A percentile compares a stretch with the other conserved stretches of the same genome.
Evolutionary conservation across 2,113 vertebrate genomes (phyloP).

Genomic region (Passerina amoena): DNA sequence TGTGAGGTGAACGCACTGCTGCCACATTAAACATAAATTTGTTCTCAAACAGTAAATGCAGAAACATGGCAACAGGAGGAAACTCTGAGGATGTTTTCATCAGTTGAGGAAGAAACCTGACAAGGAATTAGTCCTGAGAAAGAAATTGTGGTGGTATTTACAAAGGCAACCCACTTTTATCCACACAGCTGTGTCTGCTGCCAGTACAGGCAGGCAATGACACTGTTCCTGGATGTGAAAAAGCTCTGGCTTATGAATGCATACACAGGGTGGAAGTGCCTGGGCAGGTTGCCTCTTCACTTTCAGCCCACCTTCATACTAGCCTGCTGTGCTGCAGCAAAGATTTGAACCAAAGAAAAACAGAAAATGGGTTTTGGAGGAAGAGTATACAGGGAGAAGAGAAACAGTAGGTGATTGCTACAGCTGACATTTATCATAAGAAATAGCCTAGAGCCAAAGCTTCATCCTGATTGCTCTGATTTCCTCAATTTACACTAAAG

Average conservation of each 20-base stretch:
- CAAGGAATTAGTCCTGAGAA: background rate
- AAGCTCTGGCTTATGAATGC: background rate
- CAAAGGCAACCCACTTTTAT: background rate
- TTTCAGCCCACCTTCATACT: background rate
- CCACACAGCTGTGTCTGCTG: background rate
- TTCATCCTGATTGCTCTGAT: background rate
- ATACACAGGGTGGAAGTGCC: background rate
- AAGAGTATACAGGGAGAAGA: background rate
- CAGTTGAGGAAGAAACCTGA: background rate
- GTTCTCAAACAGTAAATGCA: background rate
- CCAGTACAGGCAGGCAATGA: background rate
- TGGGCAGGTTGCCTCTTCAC: background rate
- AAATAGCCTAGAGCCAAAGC: background rate
- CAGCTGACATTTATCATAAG: background rate
- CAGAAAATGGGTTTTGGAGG: accelerated
- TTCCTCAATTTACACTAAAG: background rate
- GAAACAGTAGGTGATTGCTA: background rate
- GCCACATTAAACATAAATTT: background rate
- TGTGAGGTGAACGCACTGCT: background rate
- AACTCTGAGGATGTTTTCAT: background rate
- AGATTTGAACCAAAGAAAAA: background rate
- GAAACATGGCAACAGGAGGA: background rate
- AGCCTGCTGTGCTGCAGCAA: background rate
- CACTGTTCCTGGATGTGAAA: background rate
- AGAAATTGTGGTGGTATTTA: background rate